Conservation (phyloP, 1,140 invertebrate genomes). For the Micrasema longulum region DNA sequence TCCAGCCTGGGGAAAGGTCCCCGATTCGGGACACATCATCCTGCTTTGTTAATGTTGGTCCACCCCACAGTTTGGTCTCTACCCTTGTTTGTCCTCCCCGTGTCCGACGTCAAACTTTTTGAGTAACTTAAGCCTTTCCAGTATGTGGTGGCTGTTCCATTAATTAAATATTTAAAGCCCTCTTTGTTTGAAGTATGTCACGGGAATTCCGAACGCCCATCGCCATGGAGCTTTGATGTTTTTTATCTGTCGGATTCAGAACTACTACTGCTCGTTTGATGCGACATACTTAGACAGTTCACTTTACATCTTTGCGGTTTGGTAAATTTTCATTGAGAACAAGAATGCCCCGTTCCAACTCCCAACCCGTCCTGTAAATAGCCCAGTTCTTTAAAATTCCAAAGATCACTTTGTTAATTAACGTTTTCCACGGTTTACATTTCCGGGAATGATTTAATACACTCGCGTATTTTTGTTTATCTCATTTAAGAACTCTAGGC, state of each 20-base stretch:
- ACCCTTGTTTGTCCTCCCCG: constrained; percentile 43
- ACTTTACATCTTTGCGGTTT: constrained; percentile 15
- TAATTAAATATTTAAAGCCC: constrained; percentile 51
- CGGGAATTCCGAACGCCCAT: constrained; percentile 26
- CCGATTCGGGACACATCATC: constrained; percentile 19
- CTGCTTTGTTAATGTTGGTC: constrained; percentile 33
- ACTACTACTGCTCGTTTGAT: constrained; percentile 20
- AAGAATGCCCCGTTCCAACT: no score
- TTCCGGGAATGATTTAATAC: no score
- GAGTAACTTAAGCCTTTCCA: constrained; percentile 44
- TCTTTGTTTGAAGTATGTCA: constrained; percentile 43
- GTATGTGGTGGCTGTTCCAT: constrained; percentile 42
- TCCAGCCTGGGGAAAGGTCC: constrained; percentile 14
- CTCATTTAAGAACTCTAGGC: no score
- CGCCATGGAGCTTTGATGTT: constrained; percentile 42
- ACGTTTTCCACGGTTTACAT: no score
- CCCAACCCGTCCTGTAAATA: no score
- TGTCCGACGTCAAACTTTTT: constrained; percentile 46
- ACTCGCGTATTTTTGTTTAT: no score
- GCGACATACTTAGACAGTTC: constrained; percentile 1
- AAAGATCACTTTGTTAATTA: no score
- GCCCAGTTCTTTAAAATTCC: no score
- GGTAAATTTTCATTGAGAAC: neutral
- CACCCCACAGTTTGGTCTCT: constrained; percentile 37
- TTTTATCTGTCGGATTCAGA: constrained; percentile 31